Conservation (phyloP, 1,140 invertebrate genomes). For the Orchestia grillus region DNA sequence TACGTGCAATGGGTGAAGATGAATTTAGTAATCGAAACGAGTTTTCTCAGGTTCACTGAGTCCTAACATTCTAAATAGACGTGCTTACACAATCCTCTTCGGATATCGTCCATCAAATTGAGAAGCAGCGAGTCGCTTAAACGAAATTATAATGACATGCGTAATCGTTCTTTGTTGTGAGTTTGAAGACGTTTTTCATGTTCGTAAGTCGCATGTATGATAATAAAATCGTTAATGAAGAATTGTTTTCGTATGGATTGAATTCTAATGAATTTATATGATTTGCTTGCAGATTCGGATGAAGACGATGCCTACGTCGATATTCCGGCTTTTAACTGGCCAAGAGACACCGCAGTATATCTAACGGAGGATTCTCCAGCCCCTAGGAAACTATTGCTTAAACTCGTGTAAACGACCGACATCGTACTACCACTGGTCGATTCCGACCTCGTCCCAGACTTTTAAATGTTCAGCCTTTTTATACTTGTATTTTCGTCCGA, state of each 20-base stretch:
- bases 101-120: no score
- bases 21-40: no score
- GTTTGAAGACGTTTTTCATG: no score
- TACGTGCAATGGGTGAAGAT: no score
- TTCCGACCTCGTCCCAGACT: not conserved
- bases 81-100: no score
- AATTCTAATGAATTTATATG: not conserved
- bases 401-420: not conserved
- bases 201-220: no score
- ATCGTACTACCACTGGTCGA: not conserved
- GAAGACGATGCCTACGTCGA: constrained; percentile 99
- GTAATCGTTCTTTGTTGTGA: no score
- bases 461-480: not conserved
- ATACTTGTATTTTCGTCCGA: not conserved
- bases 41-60: no score
- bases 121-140: no score
- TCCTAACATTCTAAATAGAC: no score
- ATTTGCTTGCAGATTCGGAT: constrained; percentile 87
- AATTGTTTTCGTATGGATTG: not conserved
- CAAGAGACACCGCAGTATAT: constrained; percentile 99
- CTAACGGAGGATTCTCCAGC: constrained; percentile 69
- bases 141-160: no score
- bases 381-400: constrained; percentile 26
- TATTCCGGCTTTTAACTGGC: constrained; percentile 98
- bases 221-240: no score